A percentile compares a stretch with the other conserved stretches of the same genome.
phyloP scores from a whole-genome alignment of 2,888 invertebrate genomes.

The Thyatira batis region DNA sequence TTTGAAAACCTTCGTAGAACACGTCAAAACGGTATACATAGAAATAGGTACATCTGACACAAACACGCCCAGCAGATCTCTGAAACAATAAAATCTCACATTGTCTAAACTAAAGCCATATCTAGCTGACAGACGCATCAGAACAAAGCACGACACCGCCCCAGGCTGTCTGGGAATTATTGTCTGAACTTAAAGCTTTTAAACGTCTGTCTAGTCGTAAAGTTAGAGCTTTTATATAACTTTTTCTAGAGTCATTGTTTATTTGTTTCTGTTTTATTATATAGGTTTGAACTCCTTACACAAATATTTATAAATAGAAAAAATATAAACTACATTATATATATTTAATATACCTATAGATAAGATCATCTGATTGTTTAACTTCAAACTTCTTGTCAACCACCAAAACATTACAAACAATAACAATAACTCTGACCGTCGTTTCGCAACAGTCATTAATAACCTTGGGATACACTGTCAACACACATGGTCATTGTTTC shows the following conservation, averaged over 20 bases:
- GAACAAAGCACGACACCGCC: constrained; percentile 27
- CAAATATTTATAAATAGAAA: no score
- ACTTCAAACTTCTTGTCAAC: no score
- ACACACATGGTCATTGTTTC: constrained; percentile 45
- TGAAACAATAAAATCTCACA: constrained; percentile 14
- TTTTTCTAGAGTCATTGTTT: neutral
- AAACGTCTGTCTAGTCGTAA: neutral
- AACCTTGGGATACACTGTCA: constrained; percentile 32
- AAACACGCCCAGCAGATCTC: constrained; percentile 6
- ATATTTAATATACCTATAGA: no score
- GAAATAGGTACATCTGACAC: no score
- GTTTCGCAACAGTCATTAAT: constrained; percentile 13
- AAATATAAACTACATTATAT: no score
- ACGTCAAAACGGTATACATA: no score
- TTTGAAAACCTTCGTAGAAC: no score
- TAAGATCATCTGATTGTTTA: no score
- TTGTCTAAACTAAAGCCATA: constrained; percentile 17
- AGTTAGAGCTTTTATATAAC: neutral
- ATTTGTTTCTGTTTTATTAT: neutral
- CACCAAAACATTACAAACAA: constrained; percentile 3
- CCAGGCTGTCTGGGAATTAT: constrained; percentile 17
- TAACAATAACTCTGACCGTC: neutral
- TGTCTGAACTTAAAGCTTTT: neutral
- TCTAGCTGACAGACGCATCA: constrained; percentile 24
- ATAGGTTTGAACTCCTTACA: no score